Conservation (phyloP, 1,140 invertebrate genomes). For the Dinoponera quadriceps region DNA sequence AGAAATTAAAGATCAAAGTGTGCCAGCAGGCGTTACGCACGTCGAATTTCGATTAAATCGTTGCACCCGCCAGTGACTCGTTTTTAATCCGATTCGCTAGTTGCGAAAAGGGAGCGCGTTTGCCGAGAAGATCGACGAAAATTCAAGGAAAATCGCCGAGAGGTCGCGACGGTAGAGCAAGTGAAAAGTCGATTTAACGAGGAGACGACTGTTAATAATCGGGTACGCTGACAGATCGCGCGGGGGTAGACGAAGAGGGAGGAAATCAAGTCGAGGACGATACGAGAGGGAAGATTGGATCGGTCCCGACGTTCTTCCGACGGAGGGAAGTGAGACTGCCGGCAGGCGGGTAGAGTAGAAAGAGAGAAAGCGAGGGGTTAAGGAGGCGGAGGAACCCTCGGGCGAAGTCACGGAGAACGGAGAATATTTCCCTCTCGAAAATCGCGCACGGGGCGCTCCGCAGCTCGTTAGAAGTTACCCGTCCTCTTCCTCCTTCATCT, state of each 20-base stretch:
- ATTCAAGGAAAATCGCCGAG: too few relatives aligned
- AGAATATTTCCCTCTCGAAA: constrained; percentile 46
- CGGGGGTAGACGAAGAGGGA: background rate
- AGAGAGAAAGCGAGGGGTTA: too few relatives aligned
- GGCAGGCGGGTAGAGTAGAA: background rate
- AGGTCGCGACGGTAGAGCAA: too few relatives aligned
- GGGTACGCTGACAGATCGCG: background rate
- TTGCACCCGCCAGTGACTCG: too few relatives aligned
- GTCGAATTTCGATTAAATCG: too few relatives aligned
- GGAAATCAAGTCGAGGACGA: constrained; percentile 42
- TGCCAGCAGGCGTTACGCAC: too few relatives aligned
- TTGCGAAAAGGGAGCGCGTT: too few relatives aligned
- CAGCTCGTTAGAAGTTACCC: constrained; percentile 51
- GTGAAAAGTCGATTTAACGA: background rate
- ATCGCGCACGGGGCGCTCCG: constrained; percentile 26
- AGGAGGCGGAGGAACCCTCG: background rate
- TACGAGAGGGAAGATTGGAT: constrained; percentile 63
- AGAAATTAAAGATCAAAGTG: too few relatives aligned
- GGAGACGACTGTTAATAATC: constrained; percentile 32
- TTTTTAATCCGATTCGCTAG: too few relatives aligned
- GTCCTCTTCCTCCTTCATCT: background rate
- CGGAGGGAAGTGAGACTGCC: constrained; percentile 28
- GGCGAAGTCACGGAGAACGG: constrained; percentile 45
- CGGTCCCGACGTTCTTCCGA: constrained; percentile 31
- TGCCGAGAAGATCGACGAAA: too few relatives aligned